These are phyloP conservation scores for Betta splendens DNA, from an alignment of 2,797 vertebrate genomes.

Conservation along the genomic window DNA sequence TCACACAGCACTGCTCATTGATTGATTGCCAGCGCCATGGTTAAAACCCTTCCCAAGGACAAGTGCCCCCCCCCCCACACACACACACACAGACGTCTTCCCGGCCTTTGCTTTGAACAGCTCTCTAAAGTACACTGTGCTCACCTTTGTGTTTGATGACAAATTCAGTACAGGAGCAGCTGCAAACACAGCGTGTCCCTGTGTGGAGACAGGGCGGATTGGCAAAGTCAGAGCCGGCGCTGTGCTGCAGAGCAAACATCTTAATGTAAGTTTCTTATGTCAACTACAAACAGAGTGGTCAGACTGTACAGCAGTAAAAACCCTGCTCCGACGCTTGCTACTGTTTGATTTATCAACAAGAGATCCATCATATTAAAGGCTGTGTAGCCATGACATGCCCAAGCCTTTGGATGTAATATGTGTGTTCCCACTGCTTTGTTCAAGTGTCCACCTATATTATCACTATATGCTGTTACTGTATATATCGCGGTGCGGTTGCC, in stretches of 20 bases:
- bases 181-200: conserved; percentile 34
- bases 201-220: conserved; percentile 21
- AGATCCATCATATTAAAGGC: too few relatives aligned
- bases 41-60: conserved; percentile 74
- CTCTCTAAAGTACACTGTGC: conserved; percentile 53
- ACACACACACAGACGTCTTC: conserved; percentile 23
- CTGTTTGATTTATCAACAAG: not conserved
- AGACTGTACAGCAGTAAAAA: not conserved
- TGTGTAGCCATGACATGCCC: not conserved
- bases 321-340: conserved; percentile 2
- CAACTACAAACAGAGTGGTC: conserved; percentile 23
- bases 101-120: conserved; percentile 55
- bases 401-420: too few relatives aligned
- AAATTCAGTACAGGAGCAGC: conserved; percentile 53
- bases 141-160: conserved; percentile 61
- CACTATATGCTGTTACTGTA: too few relatives aligned
- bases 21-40: conserved; percentile 73
- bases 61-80: conserved; percentile 34
- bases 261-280: conserved; percentile 23
- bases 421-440: not conserved
- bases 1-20: conserved; percentile 67
- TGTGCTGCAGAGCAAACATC: conserved; percentile 12
- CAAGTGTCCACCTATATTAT: not conserved
- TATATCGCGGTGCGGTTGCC: not conserved
- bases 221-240: conserved; percentile 29